These are phyloP conservation scores for Scleropages formosus DNA, from an alignment of 2,797 vertebrate species.

Conservation along the genomic window DNA sequence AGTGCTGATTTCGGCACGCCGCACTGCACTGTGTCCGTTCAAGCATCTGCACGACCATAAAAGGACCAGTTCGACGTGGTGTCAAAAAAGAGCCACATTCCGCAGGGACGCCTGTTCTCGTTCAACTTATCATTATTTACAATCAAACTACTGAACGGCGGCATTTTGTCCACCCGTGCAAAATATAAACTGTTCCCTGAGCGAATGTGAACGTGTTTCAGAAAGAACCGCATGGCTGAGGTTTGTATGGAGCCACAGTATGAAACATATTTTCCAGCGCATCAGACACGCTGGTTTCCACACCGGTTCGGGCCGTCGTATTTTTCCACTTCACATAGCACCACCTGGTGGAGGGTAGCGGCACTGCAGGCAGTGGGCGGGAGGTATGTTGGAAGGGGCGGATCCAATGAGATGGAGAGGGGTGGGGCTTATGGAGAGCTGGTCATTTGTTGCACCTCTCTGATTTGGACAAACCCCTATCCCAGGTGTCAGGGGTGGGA, in stretches of 20 bases:
- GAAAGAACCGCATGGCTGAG: constrained; percentile 20
- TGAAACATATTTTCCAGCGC: constrained; percentile 61
- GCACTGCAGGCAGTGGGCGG: constrained; percentile 30
- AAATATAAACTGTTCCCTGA: constrained; percentile 37
- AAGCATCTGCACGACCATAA: not conserved
- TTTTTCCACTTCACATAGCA: constrained; percentile 37
- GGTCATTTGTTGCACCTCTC: no score
- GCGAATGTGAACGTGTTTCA: constrained; percentile 33
- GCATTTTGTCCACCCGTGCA: not conserved
- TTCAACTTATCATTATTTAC: not conserved
- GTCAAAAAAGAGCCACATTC: not conserved
- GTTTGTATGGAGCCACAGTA: constrained; percentile 33
- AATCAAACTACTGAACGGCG: not conserved
- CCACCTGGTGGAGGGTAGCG: constrained; percentile 56
- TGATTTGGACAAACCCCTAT: no score
- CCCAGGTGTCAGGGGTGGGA: no score
- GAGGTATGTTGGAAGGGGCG: no score
- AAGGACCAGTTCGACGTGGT: constrained; percentile 1
- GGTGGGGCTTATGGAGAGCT: not conserved
- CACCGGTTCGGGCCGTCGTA: not conserved
- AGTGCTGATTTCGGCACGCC: no score
- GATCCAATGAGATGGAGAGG: no score
- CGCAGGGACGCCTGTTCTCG: not conserved
- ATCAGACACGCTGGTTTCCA: constrained; percentile 35
- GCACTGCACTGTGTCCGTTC: no score